Conservation (phyloP, 1,140 invertebrate species). For the Drosophila guanche region DNA sequence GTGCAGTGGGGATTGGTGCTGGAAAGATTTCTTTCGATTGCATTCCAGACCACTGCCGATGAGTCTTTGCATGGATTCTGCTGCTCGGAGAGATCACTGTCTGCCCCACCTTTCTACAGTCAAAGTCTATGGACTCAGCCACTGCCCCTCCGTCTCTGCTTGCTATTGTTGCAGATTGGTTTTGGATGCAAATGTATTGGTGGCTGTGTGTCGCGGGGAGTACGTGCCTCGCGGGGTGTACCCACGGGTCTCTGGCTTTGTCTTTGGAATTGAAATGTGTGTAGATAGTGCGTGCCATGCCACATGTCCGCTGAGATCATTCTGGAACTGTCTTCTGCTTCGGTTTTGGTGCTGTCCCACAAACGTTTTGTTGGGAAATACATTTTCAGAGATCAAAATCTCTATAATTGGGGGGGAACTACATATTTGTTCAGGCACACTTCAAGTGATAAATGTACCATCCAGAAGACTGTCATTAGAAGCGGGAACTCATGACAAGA, state of each 20-base stretch:
- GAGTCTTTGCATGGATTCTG: no score
- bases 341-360: neutral
- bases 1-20: no score
- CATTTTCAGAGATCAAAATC: slow-evolving; percentile 27
- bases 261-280: neutral
- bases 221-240: slow-evolving; percentile 8
- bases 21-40: no score
- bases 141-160: neutral
- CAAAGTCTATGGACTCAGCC: no score
- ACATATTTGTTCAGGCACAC: slow-evolving; percentile 26
- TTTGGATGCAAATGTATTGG: slow-evolving; percentile 22
- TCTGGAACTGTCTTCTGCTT: slow-evolving; percentile 5
- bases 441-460: slow-evolving; percentile 24
- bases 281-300: slow-evolving; percentile 23
- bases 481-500: neutral
- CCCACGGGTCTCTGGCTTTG: neutral
- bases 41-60: no score
- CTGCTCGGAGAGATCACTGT: no score
- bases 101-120: no score
- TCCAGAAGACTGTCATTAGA: neutral
- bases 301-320: slow-evolving; percentile 27
- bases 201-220: slow-evolving; percentile 5
- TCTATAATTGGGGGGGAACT: neutral
- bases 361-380: slow-evolving; percentile 14
- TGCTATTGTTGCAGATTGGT: slow-evolving; percentile 50